Base-by-base conservation (phyloP, 2,797 vertebrate genomes). In the Nannoperca australis region DNA sequence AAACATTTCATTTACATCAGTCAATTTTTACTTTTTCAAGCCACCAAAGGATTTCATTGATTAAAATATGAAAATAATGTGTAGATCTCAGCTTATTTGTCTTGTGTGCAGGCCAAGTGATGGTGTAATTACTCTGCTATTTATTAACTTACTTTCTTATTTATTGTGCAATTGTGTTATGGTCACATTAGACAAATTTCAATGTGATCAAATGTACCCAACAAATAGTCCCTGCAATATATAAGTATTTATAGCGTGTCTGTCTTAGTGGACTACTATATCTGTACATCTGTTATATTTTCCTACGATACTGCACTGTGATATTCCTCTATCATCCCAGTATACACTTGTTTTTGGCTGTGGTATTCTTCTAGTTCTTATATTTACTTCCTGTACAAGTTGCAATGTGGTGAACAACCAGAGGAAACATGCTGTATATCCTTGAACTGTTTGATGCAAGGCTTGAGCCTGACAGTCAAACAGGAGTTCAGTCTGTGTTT, bases 401-500 rank as follows among this genome's bases (percentile, higher is more conserved):
- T 47, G 36, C 38, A 45, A 45, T 14, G 6, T 64, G 17, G 5
- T 1, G 7, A 38, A 17, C 40, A 15, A 30, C n/a, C 20, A 18
- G 8, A 65, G 7, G 9, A 50, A 61, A 22, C 24, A 6, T 6
- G 0, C 5, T 40, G 18, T n/a, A 12, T 17, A 18, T 22, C 9
- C 10, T 30, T 32, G 10, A 40, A 53, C 7, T 66, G 20, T 42
- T 8, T 40, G n/a, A 27, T 27, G 32, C 32, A 4, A 34, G 5
- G 42, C 24, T 62, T 42, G 14, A 59, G 45, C 15, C 58, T 11
- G 30, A 49, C 36, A 20, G 30, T 68, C 22, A 70, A 56, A 32
- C 71, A 56, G 56, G 27, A 59, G 69, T 44, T 45, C 12, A 5
- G 69, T 22, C 7, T 83, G 58, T 79, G 62, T 85, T 84, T 68